Base-by-base conservation (phyloP, 92 coral and sea anemone species). In the Heteractis magnifica region DNA sequence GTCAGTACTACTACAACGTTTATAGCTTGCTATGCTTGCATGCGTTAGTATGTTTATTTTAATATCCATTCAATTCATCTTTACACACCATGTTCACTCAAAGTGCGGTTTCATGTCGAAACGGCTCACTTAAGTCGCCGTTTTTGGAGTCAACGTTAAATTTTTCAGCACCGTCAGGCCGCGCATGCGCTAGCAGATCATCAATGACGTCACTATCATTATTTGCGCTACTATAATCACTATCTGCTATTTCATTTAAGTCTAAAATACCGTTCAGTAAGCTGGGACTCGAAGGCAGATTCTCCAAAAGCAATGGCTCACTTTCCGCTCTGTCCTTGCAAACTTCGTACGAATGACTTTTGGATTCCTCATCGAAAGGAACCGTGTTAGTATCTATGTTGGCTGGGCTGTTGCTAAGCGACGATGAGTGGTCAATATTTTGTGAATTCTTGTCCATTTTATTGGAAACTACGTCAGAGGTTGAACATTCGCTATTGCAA, bases 1-100 rank as follows among this genome's bases (percentile, higher is more conserved):
- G 15, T 34, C 44, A 34, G 58, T 53, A 53, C 58, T 53, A 53
- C 58, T 34, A 34, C 44, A 34, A 50, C 56, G 58, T 76, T 50
- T n/a, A 76, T 23, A 51, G 79, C 65, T 76, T 16, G 79, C 79
- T 76, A 76, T 50, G 60, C 48, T 52, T 76, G 79, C 79, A 76
- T 76, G 79, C 79, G 52, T 52, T 76, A 76, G 62, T 76, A 8
- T 76, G 52, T 50, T 50, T 19, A 49, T 52, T 50, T 26, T 52
- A 5, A 51, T 10, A 52, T 76, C 56, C 60, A 7, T 55, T 52
- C 79, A 15, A 76, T 55, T n/a, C 10, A 49, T 52, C 41, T 23
- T 81, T 81, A 64, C 64, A 41, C n/a, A 15, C 49, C 19, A n/a
- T 70, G 64, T 60, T 51, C 6, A 18, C 58, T 23, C 77, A 49